Conservation (phyloP, 2,113 vertebrate genomes). For the Potamarius usumacintae region DNA sequence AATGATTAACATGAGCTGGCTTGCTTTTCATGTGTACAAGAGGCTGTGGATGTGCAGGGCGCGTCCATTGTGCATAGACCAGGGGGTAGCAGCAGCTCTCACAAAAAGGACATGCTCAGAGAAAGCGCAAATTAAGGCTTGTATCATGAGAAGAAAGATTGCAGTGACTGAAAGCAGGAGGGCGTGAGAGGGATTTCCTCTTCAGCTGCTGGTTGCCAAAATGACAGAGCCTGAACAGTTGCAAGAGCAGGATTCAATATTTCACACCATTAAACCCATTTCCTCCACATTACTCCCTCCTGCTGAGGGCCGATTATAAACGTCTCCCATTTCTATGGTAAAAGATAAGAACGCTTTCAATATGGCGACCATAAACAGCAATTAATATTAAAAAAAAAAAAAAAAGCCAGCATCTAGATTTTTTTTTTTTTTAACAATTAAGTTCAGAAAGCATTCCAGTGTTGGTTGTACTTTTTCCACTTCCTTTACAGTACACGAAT, state of each 20-base stretch:
- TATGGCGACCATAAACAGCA: background rate
- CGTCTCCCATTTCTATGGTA: background rate
- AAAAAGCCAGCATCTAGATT: background rate
- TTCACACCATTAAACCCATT: constrained; percentile 18
- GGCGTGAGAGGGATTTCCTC: constrained; percentile 58
- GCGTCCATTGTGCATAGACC: constrained; percentile 9
- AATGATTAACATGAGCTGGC: constrained; percentile 40
- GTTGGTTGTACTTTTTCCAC: background rate
- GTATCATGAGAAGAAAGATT: constrained; percentile 46
- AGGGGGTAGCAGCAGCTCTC: background rate
- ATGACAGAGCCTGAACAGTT: constrained; percentile 18
- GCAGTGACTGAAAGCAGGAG: constrained; percentile 48
- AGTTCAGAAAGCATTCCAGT: background rate
- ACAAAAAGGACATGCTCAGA: constrained; percentile 42
- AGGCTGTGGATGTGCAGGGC: constrained; percentile 14
- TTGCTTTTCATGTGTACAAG: constrained; percentile 8
- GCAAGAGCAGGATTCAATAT: background rate
- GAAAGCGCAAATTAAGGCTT: constrained; percentile 50
- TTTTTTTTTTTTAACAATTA: background rate
- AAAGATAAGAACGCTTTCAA: background rate
- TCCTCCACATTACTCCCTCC: background rate
- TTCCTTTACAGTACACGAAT: background rate
- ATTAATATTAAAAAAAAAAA: background rate
- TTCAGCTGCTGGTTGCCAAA: constrained; percentile 34
- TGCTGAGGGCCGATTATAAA: constrained; percentile 2